Conservation (phyloP, 2,797 vertebrate genomes). For the Siniperca undulata region DNA sequence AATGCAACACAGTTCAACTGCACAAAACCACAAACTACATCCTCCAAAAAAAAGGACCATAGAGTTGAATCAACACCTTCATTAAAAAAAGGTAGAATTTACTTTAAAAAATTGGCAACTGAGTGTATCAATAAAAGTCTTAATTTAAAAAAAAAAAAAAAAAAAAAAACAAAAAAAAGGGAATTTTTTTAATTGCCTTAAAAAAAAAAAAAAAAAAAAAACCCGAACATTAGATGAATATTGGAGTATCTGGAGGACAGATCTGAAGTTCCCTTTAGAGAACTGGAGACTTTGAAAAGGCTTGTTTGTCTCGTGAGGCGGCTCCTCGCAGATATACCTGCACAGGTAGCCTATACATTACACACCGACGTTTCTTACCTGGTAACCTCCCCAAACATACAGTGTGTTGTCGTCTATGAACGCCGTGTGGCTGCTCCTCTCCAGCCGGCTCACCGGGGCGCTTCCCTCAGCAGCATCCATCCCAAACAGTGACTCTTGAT, state of each 20-base stretch:
- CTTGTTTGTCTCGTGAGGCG: background rate
- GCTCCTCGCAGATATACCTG: background rate
- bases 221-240: background rate
- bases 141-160: background rate
- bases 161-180: too few relatives aligned
- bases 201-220: background rate
- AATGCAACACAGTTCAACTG: background rate
- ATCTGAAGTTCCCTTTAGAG: too few relatives aligned
- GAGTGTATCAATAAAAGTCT: background rate
- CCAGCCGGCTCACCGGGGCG: conserved; percentile 70
- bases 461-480: conserved; percentile 54
- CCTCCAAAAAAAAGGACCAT: too few relatives aligned
- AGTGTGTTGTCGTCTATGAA: conserved; percentile 88
- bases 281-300: background rate
- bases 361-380: conserved; percentile 83
- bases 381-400: conserved; percentile 94
- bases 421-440: conserved; percentile 93
- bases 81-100: background rate
- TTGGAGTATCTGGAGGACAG: too few relatives aligned
- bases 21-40: too few relatives aligned
- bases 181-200: too few relatives aligned
- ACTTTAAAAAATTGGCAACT: background rate
- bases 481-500: background rate
- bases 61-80: background rate
- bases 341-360: background rate